Evolutionary conservation across 1,140 invertebrate genomes (phyloP).

Genomic region (Cataglyphis hispanica): DNA sequence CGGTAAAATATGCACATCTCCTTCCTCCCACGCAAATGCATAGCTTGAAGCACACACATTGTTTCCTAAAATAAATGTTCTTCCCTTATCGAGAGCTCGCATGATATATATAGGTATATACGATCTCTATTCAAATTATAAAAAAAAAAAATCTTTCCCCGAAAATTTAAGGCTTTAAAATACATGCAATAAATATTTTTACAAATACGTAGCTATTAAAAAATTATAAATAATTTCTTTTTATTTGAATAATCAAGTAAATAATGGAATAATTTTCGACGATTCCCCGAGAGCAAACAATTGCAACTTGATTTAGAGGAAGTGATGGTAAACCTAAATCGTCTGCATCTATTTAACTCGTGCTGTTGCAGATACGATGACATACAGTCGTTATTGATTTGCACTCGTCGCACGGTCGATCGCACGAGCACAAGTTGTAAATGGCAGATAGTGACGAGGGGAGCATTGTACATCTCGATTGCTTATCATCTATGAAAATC

Average conservation of each 20-base stretch:
- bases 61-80: background rate
- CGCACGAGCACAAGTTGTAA: background rate
- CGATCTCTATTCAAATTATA: too few relatives aligned
- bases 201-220: background rate
- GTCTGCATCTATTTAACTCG: conserved; percentile 5
- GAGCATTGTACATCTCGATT: background rate
- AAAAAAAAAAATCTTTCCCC: background rate
- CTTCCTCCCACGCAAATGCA: conserved; percentile 9
- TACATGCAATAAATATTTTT: background rate
- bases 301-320: background rate
- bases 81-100: background rate
- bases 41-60: background rate
- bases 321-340: conserved; percentile 6
- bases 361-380: background rate
- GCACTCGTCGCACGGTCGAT: background rate
- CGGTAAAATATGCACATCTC: conserved; percentile 33
- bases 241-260: too few relatives aligned
- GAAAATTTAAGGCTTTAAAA: background rate
- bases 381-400: conserved; percentile 26
- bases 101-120: background rate
- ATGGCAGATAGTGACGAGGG: background rate
- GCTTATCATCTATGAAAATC: background rate
- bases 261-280: background rate
- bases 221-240: too few relatives aligned
- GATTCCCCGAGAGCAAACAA: background rate